phyloP scores from a whole-genome alignment of 2,113 vertebrate genomes.

The Eretmochelys imbricata region DNA sequence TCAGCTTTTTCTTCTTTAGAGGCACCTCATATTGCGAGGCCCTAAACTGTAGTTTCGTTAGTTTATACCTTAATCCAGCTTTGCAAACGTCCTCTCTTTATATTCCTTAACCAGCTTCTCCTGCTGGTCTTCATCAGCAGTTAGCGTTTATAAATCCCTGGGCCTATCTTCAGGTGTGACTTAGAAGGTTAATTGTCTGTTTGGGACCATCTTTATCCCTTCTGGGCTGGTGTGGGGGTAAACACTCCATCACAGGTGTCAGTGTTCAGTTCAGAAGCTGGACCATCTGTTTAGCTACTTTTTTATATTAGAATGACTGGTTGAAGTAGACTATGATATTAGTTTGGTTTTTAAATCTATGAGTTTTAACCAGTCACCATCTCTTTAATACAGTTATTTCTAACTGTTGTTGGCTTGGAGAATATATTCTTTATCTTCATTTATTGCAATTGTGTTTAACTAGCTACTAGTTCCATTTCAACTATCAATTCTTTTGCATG shows the following conservation, averaged over 20 bases:
- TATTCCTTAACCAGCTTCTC: too few species aligned
- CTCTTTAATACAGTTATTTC: background rate
- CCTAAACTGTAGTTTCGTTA: too few species aligned
- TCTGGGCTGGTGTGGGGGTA: too few species aligned
- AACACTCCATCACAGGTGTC: background rate
- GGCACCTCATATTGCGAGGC: too few species aligned
- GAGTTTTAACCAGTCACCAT: background rate
- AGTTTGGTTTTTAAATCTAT: background rate
- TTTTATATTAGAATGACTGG: background rate
- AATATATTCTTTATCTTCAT: background rate
- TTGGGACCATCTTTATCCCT: too few species aligned
- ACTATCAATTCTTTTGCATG: background rate
- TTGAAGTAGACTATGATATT: background rate
- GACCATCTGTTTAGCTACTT: background rate
- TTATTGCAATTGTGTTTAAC: background rate
- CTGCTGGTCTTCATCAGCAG: too few species aligned
- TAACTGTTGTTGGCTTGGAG: background rate
- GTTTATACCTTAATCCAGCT: too few species aligned
- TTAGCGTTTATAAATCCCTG: too few species aligned
- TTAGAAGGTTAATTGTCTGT: too few species aligned
- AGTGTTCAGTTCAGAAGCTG: background rate
- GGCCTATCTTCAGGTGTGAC: too few species aligned
- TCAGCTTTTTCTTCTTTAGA: too few species aligned
- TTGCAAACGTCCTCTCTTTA: too few species aligned
- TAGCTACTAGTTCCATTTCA: background rate